phyloP scores from a whole-genome alignment of 2,797 vertebrate genomes.

The Babyrousa celebensis region DNA sequence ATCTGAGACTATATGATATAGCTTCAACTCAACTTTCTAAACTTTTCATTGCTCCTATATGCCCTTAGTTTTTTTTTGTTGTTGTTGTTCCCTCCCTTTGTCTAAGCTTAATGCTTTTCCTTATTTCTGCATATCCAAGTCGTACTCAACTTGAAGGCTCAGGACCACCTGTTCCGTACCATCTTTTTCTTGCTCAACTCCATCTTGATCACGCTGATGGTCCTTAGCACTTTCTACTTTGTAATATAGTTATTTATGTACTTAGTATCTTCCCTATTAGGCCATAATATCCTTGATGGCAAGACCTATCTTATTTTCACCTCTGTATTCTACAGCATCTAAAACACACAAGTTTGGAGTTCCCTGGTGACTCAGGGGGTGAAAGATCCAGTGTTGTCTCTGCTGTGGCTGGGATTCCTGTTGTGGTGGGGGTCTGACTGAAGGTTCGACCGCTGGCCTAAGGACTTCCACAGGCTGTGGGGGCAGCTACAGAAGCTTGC shows the following conservation, averaged over 20 bases:
- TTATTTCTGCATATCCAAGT: constrained; percentile 15
- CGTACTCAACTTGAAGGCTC: background rate
- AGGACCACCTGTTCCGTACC: background rate
- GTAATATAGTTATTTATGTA: background rate
- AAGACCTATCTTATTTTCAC: background rate
- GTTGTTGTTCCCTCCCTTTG: background rate
- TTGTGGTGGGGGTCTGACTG: too few species aligned
- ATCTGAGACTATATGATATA: background rate
- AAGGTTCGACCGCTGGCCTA: too few species aligned
- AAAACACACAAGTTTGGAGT: background rate
- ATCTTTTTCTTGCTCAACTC: constrained; percentile 14
- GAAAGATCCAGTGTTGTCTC: too few species aligned
- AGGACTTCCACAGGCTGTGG: too few species aligned
- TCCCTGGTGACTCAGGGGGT: too few species aligned
- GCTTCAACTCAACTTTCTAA: background rate
- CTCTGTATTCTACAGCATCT: background rate
- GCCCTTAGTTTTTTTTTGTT: background rate
- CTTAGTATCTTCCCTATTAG: background rate
- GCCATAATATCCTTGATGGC: background rate
- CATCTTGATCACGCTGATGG: background rate
- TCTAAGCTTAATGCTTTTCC: background rate
- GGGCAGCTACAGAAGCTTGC: background rate
- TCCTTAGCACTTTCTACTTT: background rate
- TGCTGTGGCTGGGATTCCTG: too few species aligned
- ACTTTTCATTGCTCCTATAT: background rate